phyloP scores from a whole-genome alignment of 2,113 vertebrate genomes.

The Electrona antarctica region DNA sequence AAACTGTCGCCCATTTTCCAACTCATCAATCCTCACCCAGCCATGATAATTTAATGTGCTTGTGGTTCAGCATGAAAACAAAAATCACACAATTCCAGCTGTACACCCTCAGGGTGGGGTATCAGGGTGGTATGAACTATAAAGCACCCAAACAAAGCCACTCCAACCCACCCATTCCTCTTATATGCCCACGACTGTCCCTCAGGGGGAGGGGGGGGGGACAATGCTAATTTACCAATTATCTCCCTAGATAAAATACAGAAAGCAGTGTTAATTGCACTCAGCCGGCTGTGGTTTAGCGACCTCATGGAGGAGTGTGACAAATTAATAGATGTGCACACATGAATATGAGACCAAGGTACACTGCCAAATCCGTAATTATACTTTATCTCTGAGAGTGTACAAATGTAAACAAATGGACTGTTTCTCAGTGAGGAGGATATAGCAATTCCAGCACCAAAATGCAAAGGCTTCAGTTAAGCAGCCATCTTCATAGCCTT shows the following conservation, averaged over 20 bases:
- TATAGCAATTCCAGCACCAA: no score
- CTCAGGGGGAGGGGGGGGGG: conserved; percentile 20
- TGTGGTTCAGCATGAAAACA: conserved; percentile 43
- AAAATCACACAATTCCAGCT: conserved; percentile 44
- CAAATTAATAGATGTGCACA: no score
- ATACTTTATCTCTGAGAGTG: no score
- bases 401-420: no score
- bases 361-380: no score
- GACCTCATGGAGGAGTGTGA: no score
- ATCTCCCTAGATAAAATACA: not conserved
- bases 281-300: conserved; percentile 28
- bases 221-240: conserved; percentile 47
- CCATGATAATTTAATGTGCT: conserved; percentile 53
- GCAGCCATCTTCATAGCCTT: no score
- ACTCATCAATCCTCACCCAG: conserved; percentile 54
- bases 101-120: conserved; percentile 9
- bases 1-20: conserved; percentile 39
- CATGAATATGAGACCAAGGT: no score
- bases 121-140: conserved; percentile 5
- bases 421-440: no score
- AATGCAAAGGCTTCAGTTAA: no score
- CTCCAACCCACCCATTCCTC: conserved; percentile 10
- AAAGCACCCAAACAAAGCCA: conserved; percentile 3
- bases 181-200: conserved; percentile 11
- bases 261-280: conserved; percentile 40